A percentile compares a stretch with the other conserved stretches of the same genome.
These are phyloP conservation scores for Tenthredo livida DNA, from an alignment of 2,888 invertebrate species.

Conservation along the genomic window DNA sequence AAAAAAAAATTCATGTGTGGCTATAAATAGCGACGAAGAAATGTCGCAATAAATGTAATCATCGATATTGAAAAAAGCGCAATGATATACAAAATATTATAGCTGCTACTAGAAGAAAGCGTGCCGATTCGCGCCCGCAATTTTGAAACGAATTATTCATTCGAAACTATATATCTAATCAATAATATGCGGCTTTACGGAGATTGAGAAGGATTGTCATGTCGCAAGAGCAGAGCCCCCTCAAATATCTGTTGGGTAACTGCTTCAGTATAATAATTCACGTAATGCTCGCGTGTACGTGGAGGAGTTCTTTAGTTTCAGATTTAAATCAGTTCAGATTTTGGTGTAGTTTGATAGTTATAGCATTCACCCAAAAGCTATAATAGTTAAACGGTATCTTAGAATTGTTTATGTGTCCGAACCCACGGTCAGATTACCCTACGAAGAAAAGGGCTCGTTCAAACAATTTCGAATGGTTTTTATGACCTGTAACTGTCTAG, in stretches of 20 bases:
- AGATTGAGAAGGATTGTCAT: conserved; percentile 24
- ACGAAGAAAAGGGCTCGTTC: neutral
- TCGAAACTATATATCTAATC: neutral
- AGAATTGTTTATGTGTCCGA: neutral
- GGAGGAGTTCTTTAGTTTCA: neutral
- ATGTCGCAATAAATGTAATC: neutral
- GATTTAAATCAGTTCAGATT: neutral
- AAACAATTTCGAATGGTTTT: neutral
- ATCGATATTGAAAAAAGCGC: no score
- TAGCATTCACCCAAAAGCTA: neutral
- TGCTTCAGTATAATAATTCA: conserved; percentile 4
- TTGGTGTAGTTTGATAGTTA: neutral
- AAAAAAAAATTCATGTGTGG: neutral
- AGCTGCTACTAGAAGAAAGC: neutral
- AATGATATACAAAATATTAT: neutral
- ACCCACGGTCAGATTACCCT: neutral
- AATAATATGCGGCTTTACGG: neutral
- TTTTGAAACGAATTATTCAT: neutral
- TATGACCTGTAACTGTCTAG: neutral
- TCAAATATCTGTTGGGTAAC: conserved; percentile 58
- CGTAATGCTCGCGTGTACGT: neutral
- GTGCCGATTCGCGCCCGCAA: neutral
- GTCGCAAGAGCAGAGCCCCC: conserved; percentile 51
- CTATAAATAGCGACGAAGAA: neutral
- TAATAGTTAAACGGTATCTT: neutral